Evolutionary conservation across 2,888 invertebrate species (phyloP).

Genomic region (Melitaea athalia): DNA sequence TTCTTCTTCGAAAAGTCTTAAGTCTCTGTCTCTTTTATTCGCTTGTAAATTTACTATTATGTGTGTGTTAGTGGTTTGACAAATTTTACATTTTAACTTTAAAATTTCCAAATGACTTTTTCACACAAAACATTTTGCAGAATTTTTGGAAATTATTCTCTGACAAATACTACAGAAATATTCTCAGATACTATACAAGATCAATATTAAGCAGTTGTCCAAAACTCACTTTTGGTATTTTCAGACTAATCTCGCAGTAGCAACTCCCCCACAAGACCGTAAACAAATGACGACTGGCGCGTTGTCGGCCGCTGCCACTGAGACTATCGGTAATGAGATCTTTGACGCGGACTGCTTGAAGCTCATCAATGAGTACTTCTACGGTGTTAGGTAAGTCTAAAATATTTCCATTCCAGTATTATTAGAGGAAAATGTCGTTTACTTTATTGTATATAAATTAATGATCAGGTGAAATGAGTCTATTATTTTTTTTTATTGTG

Average conservation of each 20-base stretch:
- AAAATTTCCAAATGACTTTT: no score
- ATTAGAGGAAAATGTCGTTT: background rate
- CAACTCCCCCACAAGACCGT: conserved; percentile 86
- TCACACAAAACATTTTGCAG: no score
- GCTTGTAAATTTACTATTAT: background rate
- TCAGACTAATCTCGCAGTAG: conserved; percentile 84
- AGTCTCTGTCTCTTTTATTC: background rate
- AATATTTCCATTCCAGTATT: no score
- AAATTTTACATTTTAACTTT: no score
- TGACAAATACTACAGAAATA: no score
- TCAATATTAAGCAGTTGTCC: no score
- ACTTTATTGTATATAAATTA: no score
- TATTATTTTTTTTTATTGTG: no score
- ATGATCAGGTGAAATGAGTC: conserved; percentile 24
- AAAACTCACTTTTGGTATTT: conserved; percentile 6
- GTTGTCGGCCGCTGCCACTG: conserved; percentile 86
- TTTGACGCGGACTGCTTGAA: conserved; percentile 93
- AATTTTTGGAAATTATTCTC: no score
- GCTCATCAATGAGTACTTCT: conserved; percentile 98
- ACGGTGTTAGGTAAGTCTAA: conserved; percentile 83
- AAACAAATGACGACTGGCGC: conserved; percentile 88
- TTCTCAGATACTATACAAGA: no score
- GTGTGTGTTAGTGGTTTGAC: no score
- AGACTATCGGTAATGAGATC: conserved; percentile 92
- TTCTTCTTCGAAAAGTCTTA: no score